Conservation (phyloP, 2,888 invertebrate species). For the Chymomyza fuscimana region DNA sequence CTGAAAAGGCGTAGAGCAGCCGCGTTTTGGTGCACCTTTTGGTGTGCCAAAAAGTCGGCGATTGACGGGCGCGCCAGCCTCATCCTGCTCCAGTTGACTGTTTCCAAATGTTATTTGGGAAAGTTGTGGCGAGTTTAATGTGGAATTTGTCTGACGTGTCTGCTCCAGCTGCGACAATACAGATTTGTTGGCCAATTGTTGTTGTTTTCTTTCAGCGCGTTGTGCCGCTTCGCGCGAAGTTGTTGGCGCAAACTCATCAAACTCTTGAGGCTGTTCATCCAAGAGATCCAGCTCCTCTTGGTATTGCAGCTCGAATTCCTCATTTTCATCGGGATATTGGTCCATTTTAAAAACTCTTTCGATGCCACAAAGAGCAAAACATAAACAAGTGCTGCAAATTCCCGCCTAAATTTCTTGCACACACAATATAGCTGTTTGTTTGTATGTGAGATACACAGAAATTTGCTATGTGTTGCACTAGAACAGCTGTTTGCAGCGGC, state of each 20-base stretch:
- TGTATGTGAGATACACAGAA: background rate
- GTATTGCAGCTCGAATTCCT: conserved; percentile 86
- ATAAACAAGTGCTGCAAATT: conserved; percentile 10
- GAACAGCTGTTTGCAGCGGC: background rate
- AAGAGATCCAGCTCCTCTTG: conserved; percentile 86
- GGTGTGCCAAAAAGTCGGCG: conserved; percentile 77
- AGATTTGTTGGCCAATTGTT: conserved; percentile 16
- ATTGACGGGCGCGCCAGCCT: conserved; percentile 60
- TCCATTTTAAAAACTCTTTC: conserved; percentile 45
- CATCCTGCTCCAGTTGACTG: conserved; percentile 39
- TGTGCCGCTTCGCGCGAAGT: conserved; percentile 53
- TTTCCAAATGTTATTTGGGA: conserved; percentile 76
- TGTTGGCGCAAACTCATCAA: conserved; percentile 49
- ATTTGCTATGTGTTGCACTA: conserved; percentile 12
- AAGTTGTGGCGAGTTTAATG: conserved; percentile 67
- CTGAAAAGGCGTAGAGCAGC: conserved; percentile 76
- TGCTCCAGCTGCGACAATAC: background rate
- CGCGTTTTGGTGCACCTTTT: conserved; percentile 58
- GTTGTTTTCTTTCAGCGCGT: background rate
- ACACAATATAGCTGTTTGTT: background rate
- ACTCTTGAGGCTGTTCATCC: conserved; percentile 77
- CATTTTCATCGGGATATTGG: conserved; percentile 81
- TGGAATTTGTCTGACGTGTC: conserved; percentile 35
- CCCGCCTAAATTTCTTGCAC: conserved; percentile 4
- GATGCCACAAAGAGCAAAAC: conserved; percentile 4